phyloP scores from a whole-genome alignment of 2,797 vertebrate genomes.

The Philypnodon macrostomus region DNA sequence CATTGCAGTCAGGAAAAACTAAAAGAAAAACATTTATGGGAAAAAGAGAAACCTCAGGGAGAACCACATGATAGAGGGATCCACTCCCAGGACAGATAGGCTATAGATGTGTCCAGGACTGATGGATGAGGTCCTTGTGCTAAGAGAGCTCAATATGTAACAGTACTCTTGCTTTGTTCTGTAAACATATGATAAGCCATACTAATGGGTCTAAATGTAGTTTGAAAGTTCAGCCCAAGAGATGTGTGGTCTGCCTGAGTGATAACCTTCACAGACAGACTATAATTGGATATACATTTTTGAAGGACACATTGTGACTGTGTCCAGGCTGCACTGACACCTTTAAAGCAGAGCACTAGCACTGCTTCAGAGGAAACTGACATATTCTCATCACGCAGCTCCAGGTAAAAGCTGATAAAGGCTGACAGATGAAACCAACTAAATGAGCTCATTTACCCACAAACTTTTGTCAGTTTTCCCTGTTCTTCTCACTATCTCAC shows the following conservation, averaged over 20 bases:
- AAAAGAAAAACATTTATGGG: too few relatives aligned
- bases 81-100: too few relatives aligned
- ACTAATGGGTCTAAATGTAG: too few relatives aligned
- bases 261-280: not conserved
- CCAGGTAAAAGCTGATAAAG: constrained; percentile 51
- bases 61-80: too few relatives aligned
- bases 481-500: constrained; percentile 9
- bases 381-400: constrained; percentile 47
- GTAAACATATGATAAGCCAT: too few relatives aligned
- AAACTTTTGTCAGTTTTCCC: constrained; percentile 35
- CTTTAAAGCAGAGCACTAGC: not conserved
- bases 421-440: constrained; percentile 48
- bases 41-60: too few relatives aligned
- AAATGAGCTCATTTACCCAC: constrained; percentile 66
- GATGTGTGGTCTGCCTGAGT: not conserved
- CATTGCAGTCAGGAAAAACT: too few relatives aligned
- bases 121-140: too few relatives aligned
- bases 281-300: constrained; percentile 6
- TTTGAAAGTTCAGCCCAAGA: not conserved
- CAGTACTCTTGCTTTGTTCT: too few relatives aligned
- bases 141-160: too few relatives aligned
- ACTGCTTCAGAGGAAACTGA: constrained; percentile 15
- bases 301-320: not conserved
- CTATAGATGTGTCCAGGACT: too few relatives aligned
- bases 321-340: constrained; percentile 1